These are phyloP conservation scores for Ibidorhyncha struthersii DNA, from an alignment of 2,113 vertebrate species.

Conservation along the genomic window DNA sequence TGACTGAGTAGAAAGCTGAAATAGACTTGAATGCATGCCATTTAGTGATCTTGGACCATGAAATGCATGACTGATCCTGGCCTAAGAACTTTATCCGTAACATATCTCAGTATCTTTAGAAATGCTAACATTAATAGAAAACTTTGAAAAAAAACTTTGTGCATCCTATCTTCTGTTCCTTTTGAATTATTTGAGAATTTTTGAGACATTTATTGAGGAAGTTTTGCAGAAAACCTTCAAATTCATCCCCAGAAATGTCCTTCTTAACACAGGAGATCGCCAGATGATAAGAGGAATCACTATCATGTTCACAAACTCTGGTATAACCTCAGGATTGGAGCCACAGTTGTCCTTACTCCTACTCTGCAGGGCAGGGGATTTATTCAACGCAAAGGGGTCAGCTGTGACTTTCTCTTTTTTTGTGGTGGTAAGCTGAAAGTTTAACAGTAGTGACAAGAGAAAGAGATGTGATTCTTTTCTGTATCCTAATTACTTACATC, in stretches of 20 bases:
- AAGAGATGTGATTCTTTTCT: neutral
- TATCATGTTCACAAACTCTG: neutral
- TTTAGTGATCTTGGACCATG: neutral
- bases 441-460: neutral
- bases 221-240: neutral
- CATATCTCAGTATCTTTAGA: neutral
- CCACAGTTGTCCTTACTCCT: neutral
- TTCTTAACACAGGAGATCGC: neutral
- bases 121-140: neutral
- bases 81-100: neutral
- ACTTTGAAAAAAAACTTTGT: neutral
- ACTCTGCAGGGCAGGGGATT: rapidly evolving
- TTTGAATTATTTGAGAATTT: neutral
- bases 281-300: neutral
- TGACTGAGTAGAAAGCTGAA: neutral
- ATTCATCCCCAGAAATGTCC: neutral
- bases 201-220: neutral
- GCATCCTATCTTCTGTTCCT: neutral
- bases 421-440: neutral
- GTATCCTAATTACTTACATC: neutral
- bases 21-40: neutral
- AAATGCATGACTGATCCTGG: neutral
- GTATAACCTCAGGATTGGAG: neutral
- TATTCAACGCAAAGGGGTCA: neutral
- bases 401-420: rapidly evolving